A percentile compares a stretch with the other conserved stretches of the same genome.
Conservation (phyloP, 2,888 invertebrate genomes). For the Aspidiotus rigidus region DNA sequence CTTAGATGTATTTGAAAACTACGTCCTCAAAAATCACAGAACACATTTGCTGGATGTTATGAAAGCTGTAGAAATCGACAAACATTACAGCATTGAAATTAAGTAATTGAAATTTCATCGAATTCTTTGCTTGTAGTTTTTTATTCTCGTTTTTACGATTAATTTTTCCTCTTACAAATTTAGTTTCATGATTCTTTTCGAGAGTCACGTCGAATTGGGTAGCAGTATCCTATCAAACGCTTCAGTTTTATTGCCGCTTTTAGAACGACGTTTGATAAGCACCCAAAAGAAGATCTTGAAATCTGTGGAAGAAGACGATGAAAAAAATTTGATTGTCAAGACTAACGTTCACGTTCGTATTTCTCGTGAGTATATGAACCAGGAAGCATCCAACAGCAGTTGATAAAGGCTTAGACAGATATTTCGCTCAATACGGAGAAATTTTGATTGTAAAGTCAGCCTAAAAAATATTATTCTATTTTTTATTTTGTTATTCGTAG, state of each 20-base stretch:
- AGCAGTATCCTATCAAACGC: conserved; percentile 59
- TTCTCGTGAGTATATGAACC: conserved; percentile 41
- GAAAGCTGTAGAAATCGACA: conserved; percentile 50
- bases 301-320: conserved; percentile 42
- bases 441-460: not conserved
- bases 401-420: not conserved
- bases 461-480: no score
- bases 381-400: not conserved
- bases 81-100: conserved; percentile 57
- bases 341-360: conserved; percentile 58
- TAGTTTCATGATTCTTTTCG: conserved; percentile 62
- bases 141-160: not conserved
- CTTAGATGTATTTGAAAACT: conserved; percentile 43
- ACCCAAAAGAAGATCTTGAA: conserved; percentile 53
- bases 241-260: conserved; percentile 52
- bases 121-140: not conserved
- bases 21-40: conserved; percentile 53
- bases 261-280: conserved; percentile 54
- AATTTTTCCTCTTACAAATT: conserved; percentile 41
- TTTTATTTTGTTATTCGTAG: conserved; percentile 40
- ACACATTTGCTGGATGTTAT: conserved; percentile 56
- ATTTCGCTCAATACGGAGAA: not conserved
- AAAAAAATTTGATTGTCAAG: conserved; percentile 48
- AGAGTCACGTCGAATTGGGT: conserved; percentile 57
- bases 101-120: conserved; percentile 51